Conservation (phyloP, 2,888 invertebrate genomes). For the Dasysyrphus albostriatus region DNA sequence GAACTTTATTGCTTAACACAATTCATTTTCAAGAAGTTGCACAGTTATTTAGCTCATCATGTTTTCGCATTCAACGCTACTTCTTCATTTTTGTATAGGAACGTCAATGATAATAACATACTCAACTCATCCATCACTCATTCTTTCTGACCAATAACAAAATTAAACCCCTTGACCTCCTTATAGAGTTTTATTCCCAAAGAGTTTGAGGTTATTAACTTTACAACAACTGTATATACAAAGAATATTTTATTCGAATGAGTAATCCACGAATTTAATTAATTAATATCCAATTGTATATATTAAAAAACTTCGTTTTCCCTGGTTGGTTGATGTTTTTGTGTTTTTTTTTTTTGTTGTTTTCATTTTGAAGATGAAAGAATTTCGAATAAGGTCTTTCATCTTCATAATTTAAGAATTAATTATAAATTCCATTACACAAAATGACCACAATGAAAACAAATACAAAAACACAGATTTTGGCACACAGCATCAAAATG, state of each 20-base stretch:
- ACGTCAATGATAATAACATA: not conserved
- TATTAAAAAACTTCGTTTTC: not conserved
- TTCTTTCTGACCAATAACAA: conserved; percentile 29
- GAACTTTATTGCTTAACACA: not conserved
- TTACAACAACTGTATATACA: conserved; percentile 3
- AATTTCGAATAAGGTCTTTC: conserved; percentile 5
- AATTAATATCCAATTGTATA: conserved; percentile 47
- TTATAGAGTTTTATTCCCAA: conserved; percentile 61
- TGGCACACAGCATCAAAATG: conserved; percentile 6
- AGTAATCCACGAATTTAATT: conserved; percentile 58
- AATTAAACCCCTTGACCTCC: conserved; percentile 52
- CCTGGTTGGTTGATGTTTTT: not conserved
- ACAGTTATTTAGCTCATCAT: not conserved
- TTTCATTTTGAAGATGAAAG: not conserved
- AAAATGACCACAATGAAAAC: conserved; percentile 41
- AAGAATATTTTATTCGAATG: conserved; percentile 12
- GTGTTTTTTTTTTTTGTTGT: not conserved
- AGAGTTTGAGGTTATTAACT: not conserved
- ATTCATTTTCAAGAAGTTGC: not conserved
- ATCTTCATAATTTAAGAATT: conserved; percentile 31
- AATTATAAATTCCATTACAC: conserved; percentile 69
- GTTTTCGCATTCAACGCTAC: not conserved
- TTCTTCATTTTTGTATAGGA: not conserved
- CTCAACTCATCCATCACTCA: conserved; percentile 1
- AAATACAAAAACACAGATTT: conserved; percentile 6